phyloP scores from a whole-genome alignment of 2,797 vertebrate species.

The Sebastolobus altivelis region DNA sequence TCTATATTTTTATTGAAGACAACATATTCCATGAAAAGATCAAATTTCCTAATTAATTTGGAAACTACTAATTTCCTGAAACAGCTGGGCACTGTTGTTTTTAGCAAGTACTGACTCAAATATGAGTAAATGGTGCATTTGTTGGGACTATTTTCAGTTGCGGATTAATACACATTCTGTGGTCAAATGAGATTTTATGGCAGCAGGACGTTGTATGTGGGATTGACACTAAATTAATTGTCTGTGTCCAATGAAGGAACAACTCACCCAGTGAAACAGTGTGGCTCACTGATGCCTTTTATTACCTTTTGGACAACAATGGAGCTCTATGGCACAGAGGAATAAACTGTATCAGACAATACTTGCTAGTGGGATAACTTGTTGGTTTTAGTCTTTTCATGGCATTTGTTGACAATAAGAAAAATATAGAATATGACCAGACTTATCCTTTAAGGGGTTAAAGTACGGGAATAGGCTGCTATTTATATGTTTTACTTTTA shows the following conservation, averaged over 20 bases:
- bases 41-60: no score
- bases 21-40: background rate
- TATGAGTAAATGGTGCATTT: background rate
- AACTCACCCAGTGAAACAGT: background rate
- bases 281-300: no score
- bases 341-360: background rate
- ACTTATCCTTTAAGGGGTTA: background rate
- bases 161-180: background rate
- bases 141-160: background rate
- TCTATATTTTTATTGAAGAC: background rate
- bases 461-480: background rate
- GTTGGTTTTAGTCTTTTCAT: background rate
- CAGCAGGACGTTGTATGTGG: background rate
- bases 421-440: background rate
- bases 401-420: background rate
- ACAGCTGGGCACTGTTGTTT: background rate
- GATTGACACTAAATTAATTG: background rate
- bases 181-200: background rate
- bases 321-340: background rate
- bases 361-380: background rate
- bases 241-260: background rate
- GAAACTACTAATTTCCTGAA: no score
- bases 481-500: background rate
- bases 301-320: background rate
- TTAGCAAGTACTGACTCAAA: background rate